Base-by-base conservation (phyloP, 2,888 invertebrate species). In the Leucoma salicis region DNA sequence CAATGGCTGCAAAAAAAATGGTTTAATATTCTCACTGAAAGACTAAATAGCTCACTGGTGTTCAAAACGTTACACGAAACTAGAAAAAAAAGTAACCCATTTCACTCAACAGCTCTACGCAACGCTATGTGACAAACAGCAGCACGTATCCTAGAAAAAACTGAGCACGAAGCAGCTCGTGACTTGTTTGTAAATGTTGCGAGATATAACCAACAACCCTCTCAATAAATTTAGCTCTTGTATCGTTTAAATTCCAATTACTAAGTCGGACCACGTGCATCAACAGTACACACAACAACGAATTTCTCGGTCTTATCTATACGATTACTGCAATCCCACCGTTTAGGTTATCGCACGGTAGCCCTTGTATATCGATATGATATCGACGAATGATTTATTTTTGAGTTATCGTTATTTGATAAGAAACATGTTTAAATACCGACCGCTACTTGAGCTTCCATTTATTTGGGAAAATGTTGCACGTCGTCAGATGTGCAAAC, bases 261-360 rank as follows among this genome's bases (percentile, higher is more conserved):
- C 68, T 27, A 48, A 82, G 77, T 78, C 78, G 39, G 44, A 48
- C 70, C 79, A 78, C 81, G 82, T 78, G 74, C 70, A 70, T 57
- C 49, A 34, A 60, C 48, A 57, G 57, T 42, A 53, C 32, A 67
- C 61, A 63, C 57, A 59, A 66, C 71, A 63, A 60, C 63, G 50
- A 63, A 70, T 73, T 74, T 71, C 74, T 74, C 66, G 46, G 41
- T 56, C 70, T 82, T 86, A 85, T 87, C 87, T 71, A 50, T 55
- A 44, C 59, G 82, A 82, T 84, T 81, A 80, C 57, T 55, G 68
- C 68, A 69, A 77, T 71, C 69, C 71, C 57, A 62, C 61, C 49
- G 53, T 61, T 53, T 64, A 75, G 82, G 82, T 81, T 85, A 87
- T 85, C 83, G 75, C 71, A 78, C 81, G 66, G 87, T 82, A 84